Evolutionary conservation across 35 echinoderm and acorn worm species (phyloP).

Genomic region (Lytechinus pictus): DNA sequence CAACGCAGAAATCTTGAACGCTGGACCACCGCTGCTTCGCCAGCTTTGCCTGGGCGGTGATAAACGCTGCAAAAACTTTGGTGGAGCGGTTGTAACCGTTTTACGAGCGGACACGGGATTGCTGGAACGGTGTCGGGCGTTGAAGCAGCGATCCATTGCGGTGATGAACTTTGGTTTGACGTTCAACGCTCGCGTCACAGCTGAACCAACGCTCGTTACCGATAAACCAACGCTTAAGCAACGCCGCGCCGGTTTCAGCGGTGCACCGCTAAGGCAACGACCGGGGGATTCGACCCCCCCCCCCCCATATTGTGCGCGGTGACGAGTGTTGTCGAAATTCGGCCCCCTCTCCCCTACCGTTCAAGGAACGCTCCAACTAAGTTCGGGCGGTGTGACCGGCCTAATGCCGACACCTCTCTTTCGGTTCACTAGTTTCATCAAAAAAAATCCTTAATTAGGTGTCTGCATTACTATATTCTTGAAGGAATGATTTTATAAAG

Average conservation of each 20-base stretch:
- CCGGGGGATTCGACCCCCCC: too few species aligned
- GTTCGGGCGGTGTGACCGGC: too few species aligned
- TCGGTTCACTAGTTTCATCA: too few species aligned
- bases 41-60: constrained; percentile 29
- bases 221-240: constrained; percentile 6
- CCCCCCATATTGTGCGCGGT: constrained; percentile 38
- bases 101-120: background rate
- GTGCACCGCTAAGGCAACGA: constrained; percentile 41
- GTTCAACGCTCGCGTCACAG: background rate
- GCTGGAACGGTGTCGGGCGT: background rate
- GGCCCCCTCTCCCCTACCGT: constrained; percentile 42
- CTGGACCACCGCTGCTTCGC: constrained; percentile 37
- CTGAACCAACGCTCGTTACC: background rate
- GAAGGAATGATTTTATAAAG: too few species aligned
- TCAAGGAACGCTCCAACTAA: too few species aligned
- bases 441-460: too few species aligned
- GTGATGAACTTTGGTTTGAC: constrained; percentile 17
- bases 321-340: constrained; percentile 39
- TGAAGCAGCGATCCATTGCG: constrained; percentile 8
- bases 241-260: background rate
- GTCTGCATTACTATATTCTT: too few species aligned
- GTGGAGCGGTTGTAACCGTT: background rate
- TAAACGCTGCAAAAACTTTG: background rate
- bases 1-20: constrained; percentile 40
- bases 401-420: too few species aligned